Base-by-base conservation (phyloP, 2,113 vertebrate genomes). In the Orycteropus afer region DNA sequence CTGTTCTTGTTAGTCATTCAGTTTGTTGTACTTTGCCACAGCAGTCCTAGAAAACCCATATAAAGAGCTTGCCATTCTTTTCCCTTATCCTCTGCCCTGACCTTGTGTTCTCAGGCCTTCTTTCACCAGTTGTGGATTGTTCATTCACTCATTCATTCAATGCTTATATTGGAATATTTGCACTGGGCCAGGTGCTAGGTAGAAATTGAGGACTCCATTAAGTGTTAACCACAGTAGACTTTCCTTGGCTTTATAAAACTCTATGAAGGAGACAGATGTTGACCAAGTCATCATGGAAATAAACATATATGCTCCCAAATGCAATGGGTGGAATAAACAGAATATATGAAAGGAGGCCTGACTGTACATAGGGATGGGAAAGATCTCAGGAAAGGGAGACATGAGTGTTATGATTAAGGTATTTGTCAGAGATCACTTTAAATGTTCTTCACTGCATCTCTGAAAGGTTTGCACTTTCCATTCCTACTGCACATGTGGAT, bases 341-440 rank as follows among this genome's bases (percentile, higher is more conserved):
- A 45, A 14, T 74, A 9, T 45, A 20, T 90, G n/a, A 61, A 12
- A 92, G 23, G 2, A 65, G 13, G 6, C 0, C 53, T n/a, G n/a
- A 7, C 22, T 22, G 15, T 77, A 25, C 18, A 3, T 25, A 29
- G 5, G 5, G 0, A 3, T 25, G 3, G 8, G 14, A 7, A 2
- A 29, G 0, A 1, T 4, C 0, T 13, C 69, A 29, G 13, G 22
- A 51, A 69, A 29, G 0, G 25, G 27, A 20, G 11, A 47, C 0
- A 0, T 34, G 4, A 17, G 1, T 14, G 1, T 51, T 27, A 2
- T 2, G 34, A 6, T 27, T n/a, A 18, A 55, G 37, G 15, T 0
- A 18, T 37, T 37, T 0, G 55, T 73, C 73, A n/a, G 23, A 55
- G 76, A 14, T 73, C 59, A 3, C 63, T 40, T 11, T 1, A 53